Base-by-base conservation (phyloP, 92 coral and sea anemone species). In the Paragorgia papillata region DNA sequence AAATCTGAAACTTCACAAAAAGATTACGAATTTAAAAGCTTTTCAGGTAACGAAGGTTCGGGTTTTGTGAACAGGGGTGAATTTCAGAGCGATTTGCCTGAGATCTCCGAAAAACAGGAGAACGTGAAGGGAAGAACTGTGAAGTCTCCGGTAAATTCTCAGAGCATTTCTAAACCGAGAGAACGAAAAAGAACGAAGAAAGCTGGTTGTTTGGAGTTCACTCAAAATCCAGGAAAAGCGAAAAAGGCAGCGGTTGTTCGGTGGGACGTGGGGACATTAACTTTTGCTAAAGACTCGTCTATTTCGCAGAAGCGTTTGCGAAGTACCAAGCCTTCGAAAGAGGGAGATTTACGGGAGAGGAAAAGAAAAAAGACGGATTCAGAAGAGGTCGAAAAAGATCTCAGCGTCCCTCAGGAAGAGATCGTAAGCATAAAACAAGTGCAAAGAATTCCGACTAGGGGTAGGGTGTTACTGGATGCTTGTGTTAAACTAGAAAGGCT, bases 401-500 rank as follows among this genome's bases (percentile, higher is more conserved):
- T 46, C n/a, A 15, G 17, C 7, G 15, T 9, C 15, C n/a, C 53
- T 7, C 14, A 46, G 53, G n/a, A 46, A 46, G 53, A 15, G 9
- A 15, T 7, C 14, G n/a, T 15, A 46, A 46, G 15, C 53, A 46
- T 2, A 7, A 15, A 46, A 15, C 14, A 46, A 7, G 53, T 9
- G 7, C 9, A 46, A 46, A 7, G 14, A 15, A 46, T 6, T 2
- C n/a, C 2, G 15, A 2, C 53, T 2, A 46, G n/a, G n/a, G n/a
- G n/a, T 15, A 15, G 14, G 15, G n/a, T 46, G 15, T 46, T 71
- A 27, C 51, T 53, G 33, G 78, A 71, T 54, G 78, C 78, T 55
- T 71, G 78, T 34, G 57, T 71, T 1, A 71, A 31, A 25, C 78
- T 71, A 19, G 78, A 71, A 58, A 71, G 35, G 57, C 53, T 46